These are phyloP conservation scores for Ailurus styani DNA, from an alignment of 2,113 vertebrate species.

Conservation along the genomic window DNA sequence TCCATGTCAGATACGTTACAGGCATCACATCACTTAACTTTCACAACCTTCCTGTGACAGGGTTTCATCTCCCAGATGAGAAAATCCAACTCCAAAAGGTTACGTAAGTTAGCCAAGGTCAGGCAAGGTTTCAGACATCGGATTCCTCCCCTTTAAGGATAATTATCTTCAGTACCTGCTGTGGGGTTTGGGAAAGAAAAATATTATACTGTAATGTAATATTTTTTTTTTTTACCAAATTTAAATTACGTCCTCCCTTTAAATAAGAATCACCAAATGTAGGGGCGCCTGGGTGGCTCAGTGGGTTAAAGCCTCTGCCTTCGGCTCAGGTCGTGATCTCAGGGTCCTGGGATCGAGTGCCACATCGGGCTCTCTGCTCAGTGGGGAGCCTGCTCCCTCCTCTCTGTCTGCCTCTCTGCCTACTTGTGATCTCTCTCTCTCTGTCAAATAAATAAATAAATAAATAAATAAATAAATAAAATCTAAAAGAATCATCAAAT, in stretches of 20 bases:
- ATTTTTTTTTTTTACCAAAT: not conserved
- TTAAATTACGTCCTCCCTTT: not conserved
- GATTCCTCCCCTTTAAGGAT: not conserved
- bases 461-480: too few relatives aligned
- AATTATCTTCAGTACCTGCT: not conserved
- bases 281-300: too few relatives aligned
- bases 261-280: not conserved
- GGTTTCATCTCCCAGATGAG: not conserved
- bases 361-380: too few relatives aligned
- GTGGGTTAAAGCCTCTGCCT: too few relatives aligned
- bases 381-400: too few relatives aligned
- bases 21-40: conserved; percentile 19
- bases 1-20: not conserved
- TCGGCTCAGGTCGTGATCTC: too few relatives aligned
- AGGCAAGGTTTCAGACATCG: not conserved
- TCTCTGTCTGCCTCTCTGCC: too few relatives aligned
- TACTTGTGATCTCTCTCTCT: too few relatives aligned
- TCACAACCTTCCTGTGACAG: not conserved
- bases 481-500: not conserved
- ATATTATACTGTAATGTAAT: not conserved
- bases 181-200: not conserved
- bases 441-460: too few relatives aligned
- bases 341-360: too few relatives aligned
- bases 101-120: not conserved
- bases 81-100: not conserved